phyloP scores from a whole-genome alignment of 1,140 invertebrate genomes.

The Nasonia vitripennis region DNA sequence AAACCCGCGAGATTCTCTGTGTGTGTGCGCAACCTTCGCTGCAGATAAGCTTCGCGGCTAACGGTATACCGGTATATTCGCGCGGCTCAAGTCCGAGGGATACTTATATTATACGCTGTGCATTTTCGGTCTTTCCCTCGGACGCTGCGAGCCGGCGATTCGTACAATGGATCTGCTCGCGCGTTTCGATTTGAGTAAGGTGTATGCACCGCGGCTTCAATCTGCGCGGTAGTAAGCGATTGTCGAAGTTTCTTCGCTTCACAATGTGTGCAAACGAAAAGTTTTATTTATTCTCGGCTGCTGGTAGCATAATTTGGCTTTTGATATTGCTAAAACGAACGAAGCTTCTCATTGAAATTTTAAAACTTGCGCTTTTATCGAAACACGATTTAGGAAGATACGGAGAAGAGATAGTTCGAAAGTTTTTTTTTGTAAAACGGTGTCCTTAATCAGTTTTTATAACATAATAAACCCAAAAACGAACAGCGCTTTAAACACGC shows the following conservation, averaged over 20 bases:
- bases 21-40: background rate
- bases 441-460: background rate
- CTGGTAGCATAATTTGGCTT: background rate
- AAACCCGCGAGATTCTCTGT: background rate
- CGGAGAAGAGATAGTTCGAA: background rate
- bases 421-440: background rate
- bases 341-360: too few relatives aligned
- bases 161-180: background rate
- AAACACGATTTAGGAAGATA: too few relatives aligned
- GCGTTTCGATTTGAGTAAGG: background rate
- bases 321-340: background rate
- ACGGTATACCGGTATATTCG: background rate
- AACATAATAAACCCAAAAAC: background rate
- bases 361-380: too few relatives aligned
- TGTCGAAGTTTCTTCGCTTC: background rate
- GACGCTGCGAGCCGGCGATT: background rate
- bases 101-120: background rate
- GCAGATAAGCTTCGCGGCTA: background rate
- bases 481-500: background rate
- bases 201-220: background rate
- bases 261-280: background rate
- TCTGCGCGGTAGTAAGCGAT: background rate
- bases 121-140: constrained; percentile 18
- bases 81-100: background rate
- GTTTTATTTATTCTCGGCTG: background rate